Evolutionary conservation across 2,113 vertebrate species (phyloP).

Genomic region (Spheniscus mendiculus): DNA sequence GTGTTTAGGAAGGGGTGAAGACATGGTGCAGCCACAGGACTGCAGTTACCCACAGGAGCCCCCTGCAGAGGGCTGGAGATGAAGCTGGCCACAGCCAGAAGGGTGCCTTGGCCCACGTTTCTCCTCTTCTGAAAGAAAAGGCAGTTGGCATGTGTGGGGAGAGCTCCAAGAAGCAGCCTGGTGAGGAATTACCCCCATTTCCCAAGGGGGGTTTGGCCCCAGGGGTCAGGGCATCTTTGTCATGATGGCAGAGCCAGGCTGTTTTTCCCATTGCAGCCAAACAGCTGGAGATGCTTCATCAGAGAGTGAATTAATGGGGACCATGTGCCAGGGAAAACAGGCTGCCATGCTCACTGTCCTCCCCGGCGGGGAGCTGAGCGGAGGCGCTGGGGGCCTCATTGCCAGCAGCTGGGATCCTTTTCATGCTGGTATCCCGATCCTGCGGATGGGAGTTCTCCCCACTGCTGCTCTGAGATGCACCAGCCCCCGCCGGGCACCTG

Average conservation of each 20-base stretch:
- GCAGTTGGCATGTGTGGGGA: fast-evolving
- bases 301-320: fast-evolving
- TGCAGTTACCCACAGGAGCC: background rate
- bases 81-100: background rate
- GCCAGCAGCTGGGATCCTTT: background rate
- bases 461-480: fast-evolving
- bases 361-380: fast-evolving
- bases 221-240: background rate
- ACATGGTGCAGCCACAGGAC: background rate
- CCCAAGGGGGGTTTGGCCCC: background rate
- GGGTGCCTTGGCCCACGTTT: fast-evolving
- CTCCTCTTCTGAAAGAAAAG: background rate
- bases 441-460: background rate
- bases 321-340: background rate
- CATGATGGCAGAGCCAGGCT: fast-evolving
- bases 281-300: background rate
- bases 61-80: too few relatives aligned
- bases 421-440: fast-evolving
- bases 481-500: background rate
- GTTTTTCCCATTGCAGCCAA: background rate
- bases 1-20: background rate
- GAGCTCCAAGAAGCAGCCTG: background rate
- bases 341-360: background rate
- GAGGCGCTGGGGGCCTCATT: background rate
- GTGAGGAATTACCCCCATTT: background rate